Conservation (phyloP, 2,797 vertebrate genomes). For the Glossophaga mutica region DNA sequence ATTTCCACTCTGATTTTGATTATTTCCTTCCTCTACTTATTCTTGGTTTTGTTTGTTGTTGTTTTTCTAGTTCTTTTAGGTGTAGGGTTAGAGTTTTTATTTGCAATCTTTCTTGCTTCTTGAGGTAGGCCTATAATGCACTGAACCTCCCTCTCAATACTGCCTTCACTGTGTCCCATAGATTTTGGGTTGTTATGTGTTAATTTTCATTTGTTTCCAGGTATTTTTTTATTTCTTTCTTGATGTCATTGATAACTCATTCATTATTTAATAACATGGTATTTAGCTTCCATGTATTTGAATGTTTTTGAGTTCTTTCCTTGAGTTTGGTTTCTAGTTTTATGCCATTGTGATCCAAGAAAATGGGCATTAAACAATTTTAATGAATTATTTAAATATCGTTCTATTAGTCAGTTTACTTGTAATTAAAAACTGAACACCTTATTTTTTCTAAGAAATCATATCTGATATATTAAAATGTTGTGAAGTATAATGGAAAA, state of each 20-base stretch:
- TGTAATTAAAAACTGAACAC: neutral
- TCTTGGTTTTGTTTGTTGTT: neutral
- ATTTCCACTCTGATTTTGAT: neutral
- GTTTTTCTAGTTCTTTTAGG: neutral
- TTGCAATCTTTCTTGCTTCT: too few relatives aligned
- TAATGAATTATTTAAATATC: neutral
- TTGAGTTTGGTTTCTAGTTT: neutral
- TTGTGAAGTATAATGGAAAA: neutral
- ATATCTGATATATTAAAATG: conserved; percentile 10
- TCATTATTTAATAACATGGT: too few relatives aligned
- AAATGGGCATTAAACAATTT: neutral
- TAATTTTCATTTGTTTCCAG: neutral
- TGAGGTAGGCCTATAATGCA: neutral
- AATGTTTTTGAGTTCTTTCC: neutral
- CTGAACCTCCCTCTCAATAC: neutral
- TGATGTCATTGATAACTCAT: too few relatives aligned
- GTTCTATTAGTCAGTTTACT: neutral
- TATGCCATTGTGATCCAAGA: neutral
- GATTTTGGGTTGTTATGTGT: neutral
- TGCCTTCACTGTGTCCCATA: neutral
- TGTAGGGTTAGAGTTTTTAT: neutral
- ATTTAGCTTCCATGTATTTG: neutral
- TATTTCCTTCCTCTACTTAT: neutral
- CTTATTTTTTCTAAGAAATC: conserved; percentile 12
- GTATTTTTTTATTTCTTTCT: neutral